Evolutionary conservation across 2,113 vertebrate genomes (phyloP).

Genomic region (Cygnus atratus): DNA sequence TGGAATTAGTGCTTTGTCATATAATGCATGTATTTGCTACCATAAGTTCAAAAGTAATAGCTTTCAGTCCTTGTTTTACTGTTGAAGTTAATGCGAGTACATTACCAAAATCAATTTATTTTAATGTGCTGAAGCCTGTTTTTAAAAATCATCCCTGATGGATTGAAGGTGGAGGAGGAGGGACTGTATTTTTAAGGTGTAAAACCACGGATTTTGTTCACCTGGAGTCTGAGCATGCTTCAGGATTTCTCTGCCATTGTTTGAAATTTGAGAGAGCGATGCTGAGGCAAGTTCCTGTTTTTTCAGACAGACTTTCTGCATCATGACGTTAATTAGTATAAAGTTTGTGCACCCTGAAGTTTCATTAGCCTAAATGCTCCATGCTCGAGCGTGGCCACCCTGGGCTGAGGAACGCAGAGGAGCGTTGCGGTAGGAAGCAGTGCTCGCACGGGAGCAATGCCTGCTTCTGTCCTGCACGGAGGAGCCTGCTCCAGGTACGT

Average conservation of each 20-base stretch:
- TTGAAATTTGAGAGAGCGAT: not conserved
- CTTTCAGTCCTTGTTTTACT: not conserved
- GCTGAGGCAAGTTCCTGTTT: not conserved
- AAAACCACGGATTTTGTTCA: not conserved
- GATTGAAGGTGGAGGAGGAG: not conserved
- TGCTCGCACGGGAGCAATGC: rapidly evolving
- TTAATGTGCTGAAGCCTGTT: not conserved
- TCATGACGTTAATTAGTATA: too few species aligned
- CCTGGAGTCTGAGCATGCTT: rapidly evolving
- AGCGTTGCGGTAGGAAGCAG: rapidly evolving
- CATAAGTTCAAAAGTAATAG: not conserved
- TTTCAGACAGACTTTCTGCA: not conserved
- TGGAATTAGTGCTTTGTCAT: not conserved
- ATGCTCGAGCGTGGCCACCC: rapidly evolving
- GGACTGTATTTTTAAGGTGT: not conserved
- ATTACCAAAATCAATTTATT: not conserved
- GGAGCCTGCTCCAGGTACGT: not conserved
- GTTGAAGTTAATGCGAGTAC: not conserved
- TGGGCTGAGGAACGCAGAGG: rapidly evolving
- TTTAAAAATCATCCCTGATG: not conserved
- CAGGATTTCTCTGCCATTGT: not conserved
- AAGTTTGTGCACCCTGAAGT: not conserved
- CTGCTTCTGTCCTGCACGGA: not conserved
- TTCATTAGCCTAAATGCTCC: not conserved
- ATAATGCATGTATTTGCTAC: not conserved